Evolutionary conservation across 2,888 invertebrate genomes (phyloP).

Genomic region (Carpatolechia fugitivella): DNA sequence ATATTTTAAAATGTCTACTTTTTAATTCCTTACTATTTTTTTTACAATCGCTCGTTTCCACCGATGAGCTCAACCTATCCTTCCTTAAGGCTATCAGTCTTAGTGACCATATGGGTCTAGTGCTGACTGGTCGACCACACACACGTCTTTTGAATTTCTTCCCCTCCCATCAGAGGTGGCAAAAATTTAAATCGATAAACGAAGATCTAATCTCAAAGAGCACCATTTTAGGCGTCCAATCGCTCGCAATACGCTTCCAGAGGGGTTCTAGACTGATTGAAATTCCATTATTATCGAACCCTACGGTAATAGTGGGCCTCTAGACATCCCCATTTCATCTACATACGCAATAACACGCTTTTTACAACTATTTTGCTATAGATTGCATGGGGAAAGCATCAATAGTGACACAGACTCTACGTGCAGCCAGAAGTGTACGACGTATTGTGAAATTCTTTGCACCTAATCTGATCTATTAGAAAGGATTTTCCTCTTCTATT

Average conservation of each 20-base stretch:
- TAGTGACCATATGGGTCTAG: no score
- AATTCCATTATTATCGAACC: constrained; percentile 74
- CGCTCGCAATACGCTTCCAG: constrained; percentile 23
- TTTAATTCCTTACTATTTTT: no score
- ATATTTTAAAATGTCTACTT: no score
- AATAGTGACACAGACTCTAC: background rate
- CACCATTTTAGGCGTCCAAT: constrained; percentile 19
- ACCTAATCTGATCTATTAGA: no score
- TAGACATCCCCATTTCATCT: background rate
- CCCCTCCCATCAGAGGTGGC: background rate
- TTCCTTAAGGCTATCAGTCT: no score
- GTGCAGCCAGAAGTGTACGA: background rate
- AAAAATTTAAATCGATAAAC: constrained; percentile 10
- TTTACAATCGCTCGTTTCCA: no score
- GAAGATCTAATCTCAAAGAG: constrained; percentile 10
- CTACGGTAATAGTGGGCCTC: constrained; percentile 22
- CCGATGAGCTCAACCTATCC: no score
- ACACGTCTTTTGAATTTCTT: background rate
- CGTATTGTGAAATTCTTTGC: background rate
- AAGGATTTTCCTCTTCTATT: no score
- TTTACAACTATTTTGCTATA: background rate
- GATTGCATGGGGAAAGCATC: background rate
- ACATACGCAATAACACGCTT: background rate
- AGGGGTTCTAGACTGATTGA: constrained; percentile 59
- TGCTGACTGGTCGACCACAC: no score